phyloP scores from a whole-genome alignment of 2,113 vertebrate species.

The Alexandromys fortis region DNA sequence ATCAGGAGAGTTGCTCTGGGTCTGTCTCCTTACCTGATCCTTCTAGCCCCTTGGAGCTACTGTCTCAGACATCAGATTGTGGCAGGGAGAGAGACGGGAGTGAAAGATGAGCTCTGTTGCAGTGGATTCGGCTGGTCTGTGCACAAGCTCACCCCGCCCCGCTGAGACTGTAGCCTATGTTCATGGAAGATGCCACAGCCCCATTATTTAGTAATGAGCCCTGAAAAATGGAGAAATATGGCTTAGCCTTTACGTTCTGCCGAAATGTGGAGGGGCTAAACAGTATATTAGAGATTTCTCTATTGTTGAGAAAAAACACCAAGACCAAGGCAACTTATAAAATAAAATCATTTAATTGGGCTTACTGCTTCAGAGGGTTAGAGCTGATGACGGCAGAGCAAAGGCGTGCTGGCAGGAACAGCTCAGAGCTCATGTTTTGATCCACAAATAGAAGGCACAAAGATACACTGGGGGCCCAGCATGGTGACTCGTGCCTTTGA shows the following conservation, averaged over 20 bases:
- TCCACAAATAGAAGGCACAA: neutral
- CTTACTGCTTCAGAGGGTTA: neutral
- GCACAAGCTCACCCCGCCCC: neutral
- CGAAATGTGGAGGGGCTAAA: neutral
- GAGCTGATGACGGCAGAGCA: neutral
- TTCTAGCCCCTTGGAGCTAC: neutral
- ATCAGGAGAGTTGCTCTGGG: neutral
- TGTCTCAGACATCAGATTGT: neutral
- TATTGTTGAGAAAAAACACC: neutral
- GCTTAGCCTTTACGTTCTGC: neutral
- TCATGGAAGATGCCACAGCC: neutral
- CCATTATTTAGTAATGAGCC: neutral
- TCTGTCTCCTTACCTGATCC: neutral
- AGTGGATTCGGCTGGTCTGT: neutral
- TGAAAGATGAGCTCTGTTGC: neutral
- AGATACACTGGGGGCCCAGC: neutral
- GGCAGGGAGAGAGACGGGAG: neutral
- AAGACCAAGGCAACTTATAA: neutral
- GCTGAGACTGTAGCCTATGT: neutral
- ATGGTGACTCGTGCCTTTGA: neutral
- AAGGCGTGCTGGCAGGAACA: neutral
- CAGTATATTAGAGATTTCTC: neutral
- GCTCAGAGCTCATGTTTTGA: neutral
- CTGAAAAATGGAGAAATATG: neutral
- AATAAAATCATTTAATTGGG: neutral